Evolutionary conservation across 2,888 invertebrate genomes (phyloP).

Genomic region (Cerastoderma edule): DNA sequence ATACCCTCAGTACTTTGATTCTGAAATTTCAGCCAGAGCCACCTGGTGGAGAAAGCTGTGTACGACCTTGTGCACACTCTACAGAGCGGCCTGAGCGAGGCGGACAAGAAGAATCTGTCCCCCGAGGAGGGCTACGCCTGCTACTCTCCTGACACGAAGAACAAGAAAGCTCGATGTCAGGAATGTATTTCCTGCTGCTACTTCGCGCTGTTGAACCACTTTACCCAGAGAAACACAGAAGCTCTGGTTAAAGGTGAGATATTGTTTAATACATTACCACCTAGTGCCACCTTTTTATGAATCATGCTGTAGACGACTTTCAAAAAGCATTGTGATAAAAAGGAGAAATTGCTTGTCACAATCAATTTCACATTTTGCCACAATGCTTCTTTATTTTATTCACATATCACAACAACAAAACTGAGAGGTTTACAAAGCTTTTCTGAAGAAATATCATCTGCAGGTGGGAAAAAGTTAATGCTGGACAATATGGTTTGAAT

Average conservation of each 20-base stretch:
- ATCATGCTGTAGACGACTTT: no score
- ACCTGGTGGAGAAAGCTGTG: conserved; percentile 83
- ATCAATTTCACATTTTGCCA: no score
- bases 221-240: conserved; percentile 95
- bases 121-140: conserved; percentile 79
- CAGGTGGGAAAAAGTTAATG: no score
- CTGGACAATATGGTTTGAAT: no score
- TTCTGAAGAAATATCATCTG: no score
- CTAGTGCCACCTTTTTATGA: no score
- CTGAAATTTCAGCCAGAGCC: conserved; percentile 76
- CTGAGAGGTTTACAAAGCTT: no score
- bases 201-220: conserved; percentile 84
- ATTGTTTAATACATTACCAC: background rate
- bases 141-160: conserved; percentile 75
- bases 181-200: conserved; percentile 82
- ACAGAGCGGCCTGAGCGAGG: conserved; percentile 75
- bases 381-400: no score
- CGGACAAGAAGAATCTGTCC: conserved; percentile 85
- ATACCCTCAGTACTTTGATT: no score
- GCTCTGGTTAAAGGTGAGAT: conserved; percentile 89
- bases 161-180: conserved; percentile 82
- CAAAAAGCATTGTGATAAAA: no score
- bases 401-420: no score
- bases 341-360: no score
- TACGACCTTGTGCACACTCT: conserved; percentile 82